Evolutionary conservation across 2,797 vertebrate genomes (phyloP), one percentile per base, ranked within the genome.

Genomic region (Lithobates pipiens): DNA sequence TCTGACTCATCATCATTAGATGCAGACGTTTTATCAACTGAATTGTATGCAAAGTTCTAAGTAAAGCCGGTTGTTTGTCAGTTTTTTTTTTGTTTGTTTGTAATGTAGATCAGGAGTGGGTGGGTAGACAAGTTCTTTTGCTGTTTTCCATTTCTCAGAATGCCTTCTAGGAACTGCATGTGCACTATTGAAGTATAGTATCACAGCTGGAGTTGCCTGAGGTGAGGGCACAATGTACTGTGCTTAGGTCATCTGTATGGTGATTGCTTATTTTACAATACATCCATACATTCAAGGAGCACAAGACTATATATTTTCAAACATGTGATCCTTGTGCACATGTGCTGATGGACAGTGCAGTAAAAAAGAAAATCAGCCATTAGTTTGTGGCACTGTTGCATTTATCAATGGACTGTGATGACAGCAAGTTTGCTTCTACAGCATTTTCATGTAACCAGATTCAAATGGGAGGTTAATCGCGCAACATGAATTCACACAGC

Each of bases 1-100:
- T 32, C 34, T 72, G 78, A 81, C 46, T 61, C 54, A 50, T 39
- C 21, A 72, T 70, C 44, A 78, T 34, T 78, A 39, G 15, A 72
- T 23, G 32, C 46, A 81, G 34, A 11, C 46, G 10, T 27, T 46
- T 36, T 44, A 36, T 36, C 34, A 61, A 36, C 23, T n/a, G n/a
- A 78, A 44, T 27, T 18, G 9, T 39, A 42, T 78, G 57, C 74
- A 76, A 27, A 75, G 21, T 75, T 15, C 54, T 2, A 61, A 61
- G 54, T 23, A 61, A 61, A 61, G 54, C 21, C 9, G 54, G 54
- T 8, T 61, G 21, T 23, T n/a, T 44, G n/a, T 13, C 74, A 76
- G 42, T 34, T 34, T 34, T 36, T 36, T 76, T 67, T 76, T 67
- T 15, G 57, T 67, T 13, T 67, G n/a, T 29, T 67, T 67, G n/a